These are phyloP conservation scores for Brenthis ino DNA, from an alignment of 2,888 invertebrate species.

Conservation along the genomic window DNA sequence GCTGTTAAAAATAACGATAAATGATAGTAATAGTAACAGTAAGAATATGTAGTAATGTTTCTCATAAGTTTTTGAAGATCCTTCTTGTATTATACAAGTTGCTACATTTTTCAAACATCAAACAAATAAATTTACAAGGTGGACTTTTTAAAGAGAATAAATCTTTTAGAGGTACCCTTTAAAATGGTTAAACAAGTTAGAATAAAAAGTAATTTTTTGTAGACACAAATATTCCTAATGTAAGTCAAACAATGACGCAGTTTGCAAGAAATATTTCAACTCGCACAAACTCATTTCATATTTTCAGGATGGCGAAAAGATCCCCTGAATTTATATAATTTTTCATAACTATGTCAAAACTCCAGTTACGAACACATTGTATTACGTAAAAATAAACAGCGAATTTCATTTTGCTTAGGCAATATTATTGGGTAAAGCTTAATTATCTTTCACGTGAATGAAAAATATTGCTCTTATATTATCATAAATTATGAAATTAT, in stretches of 20 bases:
- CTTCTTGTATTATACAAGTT: too few species aligned
- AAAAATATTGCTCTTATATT: too few species aligned
- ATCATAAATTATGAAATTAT: too few species aligned
- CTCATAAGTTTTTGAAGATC: too few species aligned
- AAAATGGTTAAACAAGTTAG: slow-evolving; percentile 32
- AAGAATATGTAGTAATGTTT: too few species aligned
- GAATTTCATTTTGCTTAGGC: neutral
- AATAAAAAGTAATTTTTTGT: slow-evolving; percentile 49
- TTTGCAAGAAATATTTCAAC: slow-evolving; percentile 62
- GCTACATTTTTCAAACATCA: too few species aligned
- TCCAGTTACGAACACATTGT: slow-evolving; percentile 57
- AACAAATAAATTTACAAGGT: too few species aligned
- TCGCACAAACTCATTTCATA: slow-evolving; percentile 61
- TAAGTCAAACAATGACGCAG: slow-evolving; percentile 57
- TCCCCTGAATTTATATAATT: slow-evolving; percentile 52
- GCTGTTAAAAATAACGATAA: too few species aligned
- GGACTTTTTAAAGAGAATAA: neutral
- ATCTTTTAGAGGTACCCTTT: slow-evolving; percentile 22
- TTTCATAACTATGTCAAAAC: slow-evolving; percentile 40
- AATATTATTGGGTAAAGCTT: too few species aligned
- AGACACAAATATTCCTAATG: slow-evolving; percentile 60
- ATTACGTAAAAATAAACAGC: slow-evolving; percentile 34
- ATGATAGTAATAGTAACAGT: too few species aligned
- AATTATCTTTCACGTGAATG: too few species aligned
- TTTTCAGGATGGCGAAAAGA: slow-evolving; percentile 52